Percentiles rank a stretch among this genome's conserved stretches.
phyloP scores from a whole-genome alignment of 2,888 invertebrate species.

The Agonopterix subpropinquella region DNA sequence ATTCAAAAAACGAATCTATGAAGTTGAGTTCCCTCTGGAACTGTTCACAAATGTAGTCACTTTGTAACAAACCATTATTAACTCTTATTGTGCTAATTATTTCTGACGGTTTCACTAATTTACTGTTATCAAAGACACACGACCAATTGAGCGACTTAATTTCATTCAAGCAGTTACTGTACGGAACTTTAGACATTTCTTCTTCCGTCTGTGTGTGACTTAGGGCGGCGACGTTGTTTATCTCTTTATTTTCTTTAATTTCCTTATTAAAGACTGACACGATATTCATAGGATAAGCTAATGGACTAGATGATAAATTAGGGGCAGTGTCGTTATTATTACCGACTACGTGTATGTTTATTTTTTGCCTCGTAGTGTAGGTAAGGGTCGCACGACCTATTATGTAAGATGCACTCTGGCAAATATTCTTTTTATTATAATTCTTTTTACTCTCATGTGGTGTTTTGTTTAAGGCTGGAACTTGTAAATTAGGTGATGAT shows the following conservation, averaged over 20 bases:
- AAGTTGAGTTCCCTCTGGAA: conserved; percentile 65
- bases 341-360: conserved; percentile 54
- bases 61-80: conserved; percentile 45
- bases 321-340: conserved; percentile 31
- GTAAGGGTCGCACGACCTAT: conserved; percentile 57
- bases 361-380: conserved; percentile 57
- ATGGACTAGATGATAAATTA: conserved; percentile 37
- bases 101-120: conserved; percentile 65
- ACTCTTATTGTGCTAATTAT: conserved; percentile 61
- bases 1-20: conserved; percentile 69
- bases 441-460: conserved; percentile 18
- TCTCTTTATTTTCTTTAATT: conserved; percentile 23
- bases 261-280: conserved; percentile 56
- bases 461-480: conserved; percentile 28
- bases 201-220: conserved; percentile 21
- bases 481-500: conserved; percentile 39
- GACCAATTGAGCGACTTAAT: conserved; percentile 42
- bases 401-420: conserved; percentile 45
- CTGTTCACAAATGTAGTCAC: conserved; percentile 56
- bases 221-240: conserved; percentile 12
- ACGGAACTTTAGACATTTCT: conserved; percentile 17
- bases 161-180: conserved; percentile 31
- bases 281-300: conserved; percentile 54
- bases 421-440: conserved; percentile 25
- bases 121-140: conserved; percentile 36